phyloP scores from a whole-genome alignment of 2,888 invertebrate genomes.

The Charanyca ferruginea region DNA sequence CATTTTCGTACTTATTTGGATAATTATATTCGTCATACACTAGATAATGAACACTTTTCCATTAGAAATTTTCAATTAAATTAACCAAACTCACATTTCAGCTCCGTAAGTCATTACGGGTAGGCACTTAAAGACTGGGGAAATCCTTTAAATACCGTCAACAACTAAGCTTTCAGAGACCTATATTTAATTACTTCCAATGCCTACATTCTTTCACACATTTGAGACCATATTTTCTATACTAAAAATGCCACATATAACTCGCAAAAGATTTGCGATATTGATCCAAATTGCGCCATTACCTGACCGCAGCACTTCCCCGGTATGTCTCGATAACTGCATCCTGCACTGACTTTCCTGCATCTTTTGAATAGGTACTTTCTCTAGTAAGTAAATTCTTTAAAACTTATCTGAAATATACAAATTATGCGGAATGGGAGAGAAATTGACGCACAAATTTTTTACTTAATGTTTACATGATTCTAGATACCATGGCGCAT shows the following conservation, averaged over 20 bases:
- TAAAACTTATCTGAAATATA: not conserved
- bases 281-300: slow-evolving; percentile 58
- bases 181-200: not conserved
- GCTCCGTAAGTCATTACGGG: no score
- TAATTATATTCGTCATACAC: not conserved
- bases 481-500: no score
- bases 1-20: not conserved
- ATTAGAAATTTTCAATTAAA: no score
- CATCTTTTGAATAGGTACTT: slow-evolving; percentile 45
- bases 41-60: no score
- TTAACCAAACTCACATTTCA: no score
- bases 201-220: not conserved
- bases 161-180: no score
- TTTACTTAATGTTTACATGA: no score
- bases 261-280: slow-evolving; percentile 19
- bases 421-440: no score
- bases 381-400: slow-evolving; percentile 28
- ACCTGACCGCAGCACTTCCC: slow-evolving; percentile 57
- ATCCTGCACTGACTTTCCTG: slow-evolving; percentile 29
- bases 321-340: slow-evolving; percentile 23
- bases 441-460: no score
- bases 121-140: no score
- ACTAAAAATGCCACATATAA: slow-evolving; percentile 26
- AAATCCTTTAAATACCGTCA: no score
- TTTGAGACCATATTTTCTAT: slow-evolving; percentile 8